phyloP scores from a whole-genome alignment of 2,113 vertebrate genomes.

The Gasterosteus aculeatus region DNA sequence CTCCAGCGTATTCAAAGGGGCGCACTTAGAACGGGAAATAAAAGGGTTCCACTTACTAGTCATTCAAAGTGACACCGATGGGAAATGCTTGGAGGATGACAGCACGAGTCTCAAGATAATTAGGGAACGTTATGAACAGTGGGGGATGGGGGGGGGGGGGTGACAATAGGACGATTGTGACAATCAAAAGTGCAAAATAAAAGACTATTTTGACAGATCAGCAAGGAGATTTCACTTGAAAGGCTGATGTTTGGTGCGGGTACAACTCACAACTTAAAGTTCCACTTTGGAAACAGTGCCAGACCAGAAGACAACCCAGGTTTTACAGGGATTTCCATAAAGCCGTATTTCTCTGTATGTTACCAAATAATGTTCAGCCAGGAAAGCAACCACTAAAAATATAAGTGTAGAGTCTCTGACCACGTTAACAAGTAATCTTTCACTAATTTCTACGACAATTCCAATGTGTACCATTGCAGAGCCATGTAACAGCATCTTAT shows the following conservation, averaged over 20 bases:
- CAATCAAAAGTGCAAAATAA: neutral
- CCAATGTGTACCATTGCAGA: neutral
- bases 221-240: neutral
- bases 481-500: neutral
- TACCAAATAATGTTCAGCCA: neutral
- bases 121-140: constrained; percentile 22
- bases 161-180: constrained; percentile 1
- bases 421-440: neutral
- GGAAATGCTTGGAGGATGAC: constrained; percentile 9
- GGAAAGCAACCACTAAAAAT: neutral
- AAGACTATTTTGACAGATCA: constrained; percentile 20
- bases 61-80: constrained; percentile 21
- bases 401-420: neutral
- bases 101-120: constrained; percentile 6
- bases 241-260: constrained; percentile 1
- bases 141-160: constrained; percentile 8
- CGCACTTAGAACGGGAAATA: constrained; percentile 22
- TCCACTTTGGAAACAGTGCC: neutral
- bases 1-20: constrained; percentile 1
- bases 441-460: neutral
- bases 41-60: constrained; percentile 42
- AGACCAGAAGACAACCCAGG: neutral
- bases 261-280: neutral
- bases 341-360: neutral
- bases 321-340: neutral